phyloP scores from a whole-genome alignment of 2,888 invertebrate genomes.

The Diadromus collaris region DNA sequence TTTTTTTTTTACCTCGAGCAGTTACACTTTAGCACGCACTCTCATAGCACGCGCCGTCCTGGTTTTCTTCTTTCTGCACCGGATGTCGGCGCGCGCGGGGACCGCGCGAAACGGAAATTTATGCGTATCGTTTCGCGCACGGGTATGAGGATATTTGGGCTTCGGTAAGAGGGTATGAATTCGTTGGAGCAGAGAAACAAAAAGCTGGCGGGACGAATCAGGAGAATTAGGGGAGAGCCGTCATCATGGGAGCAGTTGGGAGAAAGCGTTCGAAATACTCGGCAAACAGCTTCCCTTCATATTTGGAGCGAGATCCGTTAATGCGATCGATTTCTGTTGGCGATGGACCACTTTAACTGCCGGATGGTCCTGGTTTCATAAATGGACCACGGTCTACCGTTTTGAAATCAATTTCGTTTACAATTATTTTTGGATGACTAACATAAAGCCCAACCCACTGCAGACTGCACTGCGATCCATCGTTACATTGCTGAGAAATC shows the following conservation, averaged over 20 bases:
- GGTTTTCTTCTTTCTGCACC: constrained; percentile 27
- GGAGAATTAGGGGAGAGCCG: not conserved
- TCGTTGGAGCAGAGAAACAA: constrained; percentile 2
- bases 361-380: not conserved
- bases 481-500: no score
- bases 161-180: constrained; percentile 22
- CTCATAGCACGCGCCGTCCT: not conserved
- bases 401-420: no score
- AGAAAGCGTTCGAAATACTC: not conserved
- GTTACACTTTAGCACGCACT: constrained; percentile 40
- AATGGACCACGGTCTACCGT: not conserved
- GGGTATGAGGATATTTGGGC: constrained; percentile 4
- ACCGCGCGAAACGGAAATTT: constrained; percentile 33
- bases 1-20: constrained; percentile 16
- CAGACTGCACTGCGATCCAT: no score
- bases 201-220: not conserved
- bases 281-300: not conserved
- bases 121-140: constrained; percentile 29
- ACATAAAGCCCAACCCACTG: no score
- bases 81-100: constrained; percentile 41
- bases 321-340: not conserved
- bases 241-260: not conserved
- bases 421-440: no score
- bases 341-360: not conserved
- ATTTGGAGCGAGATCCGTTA: not conserved